phyloP scores from a whole-genome alignment of 2,888 invertebrate genomes.

The Hypsopygia costalis region DNA sequence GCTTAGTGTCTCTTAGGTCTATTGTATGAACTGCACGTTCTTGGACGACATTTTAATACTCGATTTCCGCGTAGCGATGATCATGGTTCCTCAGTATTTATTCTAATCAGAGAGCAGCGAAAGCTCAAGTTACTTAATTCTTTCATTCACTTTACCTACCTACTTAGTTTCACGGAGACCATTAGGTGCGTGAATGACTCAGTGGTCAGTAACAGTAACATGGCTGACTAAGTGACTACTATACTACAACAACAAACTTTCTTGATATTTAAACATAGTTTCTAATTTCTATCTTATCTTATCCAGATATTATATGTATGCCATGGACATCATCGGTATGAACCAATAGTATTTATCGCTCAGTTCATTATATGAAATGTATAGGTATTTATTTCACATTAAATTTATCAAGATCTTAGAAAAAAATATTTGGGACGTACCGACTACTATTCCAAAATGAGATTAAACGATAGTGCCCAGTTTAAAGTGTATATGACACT shows the following conservation, averaged over 20 bases:
- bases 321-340: neutral
- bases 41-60: slow-evolving; percentile 46
- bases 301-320: neutral
- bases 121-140: slow-evolving; percentile 24
- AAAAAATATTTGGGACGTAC: no score
- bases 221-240: no score
- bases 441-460: no score
- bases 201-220: neutral
- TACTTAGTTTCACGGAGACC: slow-evolving; percentile 1
- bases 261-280: slow-evolving; percentile 1
- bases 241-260: slow-evolving; percentile 1
- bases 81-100: slow-evolving; percentile 26
- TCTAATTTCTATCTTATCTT: neutral
- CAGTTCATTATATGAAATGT: no score
- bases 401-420: no score
- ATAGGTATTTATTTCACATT: no score
- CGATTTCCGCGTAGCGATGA: slow-evolving; percentile 39
- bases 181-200: neutral
- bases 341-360: no score
- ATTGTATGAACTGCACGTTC: slow-evolving; percentile 69
- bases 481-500: neutral
- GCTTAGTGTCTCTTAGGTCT: slow-evolving; percentile 46
- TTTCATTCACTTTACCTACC: no score
- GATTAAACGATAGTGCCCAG: neutral
- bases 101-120: slow-evolving; percentile 28